Percentiles rank a stretch among this genome's conserved stretches.
phyloP scores from a whole-genome alignment of 1,140 invertebrate species.

The Archegozetes longisetosus region DNA sequence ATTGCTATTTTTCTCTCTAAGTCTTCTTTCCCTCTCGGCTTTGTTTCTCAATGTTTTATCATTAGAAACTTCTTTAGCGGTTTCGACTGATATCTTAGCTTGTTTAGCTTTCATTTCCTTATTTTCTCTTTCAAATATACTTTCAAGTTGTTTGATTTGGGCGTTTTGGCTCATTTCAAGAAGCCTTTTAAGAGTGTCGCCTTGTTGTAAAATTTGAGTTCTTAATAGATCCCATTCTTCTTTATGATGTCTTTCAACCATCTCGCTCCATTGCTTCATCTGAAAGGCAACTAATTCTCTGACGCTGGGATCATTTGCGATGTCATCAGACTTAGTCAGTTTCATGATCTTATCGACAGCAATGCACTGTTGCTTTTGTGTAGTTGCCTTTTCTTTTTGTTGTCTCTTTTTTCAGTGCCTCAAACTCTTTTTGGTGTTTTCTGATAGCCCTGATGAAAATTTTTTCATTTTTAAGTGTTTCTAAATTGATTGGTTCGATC shows the following conservation, averaged over 20 bases:
- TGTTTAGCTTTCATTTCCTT: slow-evolving; percentile 92
- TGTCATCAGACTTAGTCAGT: slow-evolving; percentile 61
- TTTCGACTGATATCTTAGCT: slow-evolving; percentile 90
- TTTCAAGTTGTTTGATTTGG: slow-evolving; percentile 79
- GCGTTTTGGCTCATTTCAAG: slow-evolving; percentile 63
- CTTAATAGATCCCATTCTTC: slow-evolving; percentile 75
- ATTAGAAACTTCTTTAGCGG: slow-evolving; percentile 79
- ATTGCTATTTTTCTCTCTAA: slow-evolving; percentile 90
- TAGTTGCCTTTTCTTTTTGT: slow-evolving; percentile 70
- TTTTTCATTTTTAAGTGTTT: slow-evolving; percentile 77
- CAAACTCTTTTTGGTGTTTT: slow-evolving; percentile 90
- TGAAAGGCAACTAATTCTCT: slow-evolving; percentile 70
- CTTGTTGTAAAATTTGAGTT: slow-evolving; percentile 63
- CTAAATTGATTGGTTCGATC: slow-evolving; percentile 81
- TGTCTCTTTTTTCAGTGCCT: slow-evolving; percentile 79
- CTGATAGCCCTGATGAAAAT: slow-evolving; percentile 82
- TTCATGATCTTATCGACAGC: slow-evolving; percentile 88
- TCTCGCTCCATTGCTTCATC: slow-evolving; percentile 80
- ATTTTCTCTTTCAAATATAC: slow-evolving; percentile 76
- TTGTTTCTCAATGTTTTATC: slow-evolving; percentile 95
- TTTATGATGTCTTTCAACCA: slow-evolving; percentile 68
- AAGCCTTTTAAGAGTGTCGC: slow-evolving; percentile 64
- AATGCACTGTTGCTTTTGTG: slow-evolving; percentile 88
- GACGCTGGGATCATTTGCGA: slow-evolving; percentile 56
- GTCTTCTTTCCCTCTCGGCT: slow-evolving; percentile 76